Evolutionary conservation across 1,140 invertebrate species (phyloP).

Genomic region (Bicyclus anynana): DNA sequence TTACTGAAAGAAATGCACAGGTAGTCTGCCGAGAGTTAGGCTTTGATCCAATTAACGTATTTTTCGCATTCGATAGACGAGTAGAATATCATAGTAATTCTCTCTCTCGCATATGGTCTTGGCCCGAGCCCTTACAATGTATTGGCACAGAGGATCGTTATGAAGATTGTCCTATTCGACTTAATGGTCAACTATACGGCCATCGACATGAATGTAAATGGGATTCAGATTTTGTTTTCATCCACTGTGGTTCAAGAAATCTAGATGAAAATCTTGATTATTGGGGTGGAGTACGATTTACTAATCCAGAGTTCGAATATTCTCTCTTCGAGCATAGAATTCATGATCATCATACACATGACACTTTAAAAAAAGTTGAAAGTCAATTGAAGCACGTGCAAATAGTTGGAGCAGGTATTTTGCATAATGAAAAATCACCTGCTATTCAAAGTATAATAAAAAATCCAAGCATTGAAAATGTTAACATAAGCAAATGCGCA

Average conservation of each 20-base stretch:
- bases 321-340: slow-evolving; percentile 88
- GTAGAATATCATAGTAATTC: slow-evolving; percentile 92
- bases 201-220: slow-evolving; percentile 90
- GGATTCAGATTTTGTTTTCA: slow-evolving; percentile 95
- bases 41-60: slow-evolving; percentile 92
- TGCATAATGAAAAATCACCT: slow-evolving; percentile 96
- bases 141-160: slow-evolving; percentile 90
- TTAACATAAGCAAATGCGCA: slow-evolving; percentile 91
- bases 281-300: slow-evolving; percentile 98
- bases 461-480: slow-evolving; percentile 88
- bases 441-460: slow-evolving; percentile 93
- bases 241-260: slow-evolving; percentile 92
- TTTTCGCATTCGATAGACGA: slow-evolving; percentile 87
- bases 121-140: slow-evolving; percentile 94
- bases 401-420: slow-evolving; percentile 95
- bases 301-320: slow-evolving; percentile 92
- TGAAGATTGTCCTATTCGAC: slow-evolving; percentile 91
- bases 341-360: slow-evolving; percentile 88
- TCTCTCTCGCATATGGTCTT: slow-evolving; percentile 91
- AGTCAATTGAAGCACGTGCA: slow-evolving; percentile 90
- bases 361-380: slow-evolving; percentile 81
- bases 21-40: slow-evolving; percentile 97
- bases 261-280: slow-evolving; percentile 85
- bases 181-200: slow-evolving; percentile 93
- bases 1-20: slow-evolving; percentile 95